A percentile compares a stretch with the other conserved stretches of the same genome.
phyloP scores from a whole-genome alignment of 2,113 vertebrate species.

The Erpornis zantholeuca region DNA sequence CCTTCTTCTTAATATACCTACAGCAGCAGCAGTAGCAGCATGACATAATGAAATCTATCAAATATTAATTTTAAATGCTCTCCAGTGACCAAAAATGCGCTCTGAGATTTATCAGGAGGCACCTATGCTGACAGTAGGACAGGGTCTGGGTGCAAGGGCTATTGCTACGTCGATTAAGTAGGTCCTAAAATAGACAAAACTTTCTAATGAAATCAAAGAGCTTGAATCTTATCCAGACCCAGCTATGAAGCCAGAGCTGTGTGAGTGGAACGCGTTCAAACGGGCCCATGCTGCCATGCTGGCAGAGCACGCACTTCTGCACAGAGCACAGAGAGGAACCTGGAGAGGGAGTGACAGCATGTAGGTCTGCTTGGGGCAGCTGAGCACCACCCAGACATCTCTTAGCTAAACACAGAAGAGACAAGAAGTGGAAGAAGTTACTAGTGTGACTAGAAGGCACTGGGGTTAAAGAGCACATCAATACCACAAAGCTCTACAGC shows the following conservation, averaged over 20 bases:
- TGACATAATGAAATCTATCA: neutral
- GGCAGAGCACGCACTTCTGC: neutral
- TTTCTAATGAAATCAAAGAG: conserved; percentile 41
- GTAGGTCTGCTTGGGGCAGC: neutral
- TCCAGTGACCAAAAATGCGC: neutral
- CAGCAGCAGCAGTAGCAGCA: neutral
- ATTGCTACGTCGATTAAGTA: neutral
- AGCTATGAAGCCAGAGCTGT: neutral
- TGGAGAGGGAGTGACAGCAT: rapidly evolving
- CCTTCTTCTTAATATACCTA: neutral
- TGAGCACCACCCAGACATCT: neutral
- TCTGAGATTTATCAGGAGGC: neutral
- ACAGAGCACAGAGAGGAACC: neutral
- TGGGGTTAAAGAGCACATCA: neutral
- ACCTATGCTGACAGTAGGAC: neutral
- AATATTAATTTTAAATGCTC: conserved; percentile 15
- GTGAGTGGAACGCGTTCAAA: neutral
- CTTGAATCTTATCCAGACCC: conserved; percentile 1
- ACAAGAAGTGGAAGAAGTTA: neutral
- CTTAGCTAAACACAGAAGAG: neutral
- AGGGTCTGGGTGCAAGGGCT: neutral
- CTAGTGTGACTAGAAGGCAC: neutral
- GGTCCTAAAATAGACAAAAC: conserved; percentile 10
- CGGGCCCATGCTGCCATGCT: rapidly evolving
- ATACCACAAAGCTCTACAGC: neutral